A percentile compares a stretch with the other conserved stretches of the same genome.
These are phyloP conservation scores for Lophius piscatorius DNA, from an alignment of 2,113 vertebrate species.

Conservation along the genomic window DNA sequence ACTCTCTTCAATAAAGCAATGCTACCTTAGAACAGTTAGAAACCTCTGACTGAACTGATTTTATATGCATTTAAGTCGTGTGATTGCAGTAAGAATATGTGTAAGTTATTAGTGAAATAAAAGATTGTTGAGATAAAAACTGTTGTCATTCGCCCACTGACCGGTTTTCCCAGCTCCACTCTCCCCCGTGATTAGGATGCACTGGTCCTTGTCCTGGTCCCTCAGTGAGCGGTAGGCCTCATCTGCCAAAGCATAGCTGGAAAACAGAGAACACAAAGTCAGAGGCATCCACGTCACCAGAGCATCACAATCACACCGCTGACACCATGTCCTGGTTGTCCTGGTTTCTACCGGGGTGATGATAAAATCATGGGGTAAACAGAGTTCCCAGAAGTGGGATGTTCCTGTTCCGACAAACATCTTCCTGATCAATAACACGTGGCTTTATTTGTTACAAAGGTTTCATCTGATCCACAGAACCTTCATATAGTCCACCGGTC, in stretches of 20 bases:
- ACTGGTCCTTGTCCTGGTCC: slow-evolving; percentile 98
- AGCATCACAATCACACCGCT: neutral
- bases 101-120: too few relatives aligned
- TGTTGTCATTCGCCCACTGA: slow-evolving; percentile 55
- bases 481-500: slow-evolving; percentile 44
- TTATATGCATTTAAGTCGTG: too few relatives aligned
- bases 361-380: neutral
- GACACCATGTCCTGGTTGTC: neutral
- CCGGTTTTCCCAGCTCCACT: slow-evolving; percentile 98
- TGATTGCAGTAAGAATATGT: neutral
- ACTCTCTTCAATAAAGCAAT: too few relatives aligned
- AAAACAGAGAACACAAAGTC: slow-evolving; percentile 45
- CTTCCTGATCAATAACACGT: slow-evolving; percentile 55
- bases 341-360: neutral
- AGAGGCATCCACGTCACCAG: neutral
- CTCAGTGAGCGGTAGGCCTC: slow-evolving; percentile 97
- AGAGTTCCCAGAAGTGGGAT: neutral
- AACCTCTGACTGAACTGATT: too few relatives aligned
- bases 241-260: slow-evolving; percentile 95
- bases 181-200: slow-evolving; percentile 98
- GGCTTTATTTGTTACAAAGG: slow-evolving; percentile 46
- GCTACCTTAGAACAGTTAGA: too few relatives aligned
- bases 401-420: slow-evolving; percentile 17
- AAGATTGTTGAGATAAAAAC: neutral
- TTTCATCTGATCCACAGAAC: slow-evolving; percentile 36